Evolutionary conservation across 2,888 invertebrate genomes (phyloP).

Genomic region (Lithophane semibrunnea): DNA sequence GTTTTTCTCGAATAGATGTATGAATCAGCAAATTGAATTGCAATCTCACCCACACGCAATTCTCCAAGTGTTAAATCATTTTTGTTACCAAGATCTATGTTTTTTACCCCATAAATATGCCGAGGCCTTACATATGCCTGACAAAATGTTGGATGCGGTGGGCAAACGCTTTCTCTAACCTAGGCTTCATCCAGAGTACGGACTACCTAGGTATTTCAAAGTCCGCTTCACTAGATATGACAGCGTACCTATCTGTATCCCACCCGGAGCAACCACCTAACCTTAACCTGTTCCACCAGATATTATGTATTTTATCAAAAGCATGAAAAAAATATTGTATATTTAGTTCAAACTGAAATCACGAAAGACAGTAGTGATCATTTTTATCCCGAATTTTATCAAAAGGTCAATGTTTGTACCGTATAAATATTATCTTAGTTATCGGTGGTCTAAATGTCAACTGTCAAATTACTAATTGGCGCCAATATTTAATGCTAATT

Average conservation of each 20-base stretch:
- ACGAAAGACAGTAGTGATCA: conserved; percentile 47
- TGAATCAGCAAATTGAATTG: conserved; percentile 22
- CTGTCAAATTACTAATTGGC: conserved; percentile 51
- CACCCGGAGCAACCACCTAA: conserved; percentile 10
- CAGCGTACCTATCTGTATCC: not conserved
- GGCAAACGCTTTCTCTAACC: not conserved
- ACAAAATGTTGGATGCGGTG: not conserved
- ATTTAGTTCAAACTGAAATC: conserved; percentile 28
- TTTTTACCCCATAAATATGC: not conserved
- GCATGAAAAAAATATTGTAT: not conserved
- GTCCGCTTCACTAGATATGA: not conserved
- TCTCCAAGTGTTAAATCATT: conserved; percentile 1
- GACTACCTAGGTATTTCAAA: not conserved
- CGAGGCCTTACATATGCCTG: not conserved
- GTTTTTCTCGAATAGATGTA: conserved; percentile 11
- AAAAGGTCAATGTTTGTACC: conserved; percentile 45
- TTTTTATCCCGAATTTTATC: conserved; percentile 43
- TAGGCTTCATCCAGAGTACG: not conserved
- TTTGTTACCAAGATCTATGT: not conserved
- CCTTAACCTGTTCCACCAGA: conserved; percentile 19
- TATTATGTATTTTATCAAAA: not conserved
- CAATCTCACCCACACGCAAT: not conserved
- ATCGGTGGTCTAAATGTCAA: conserved; percentile 51
- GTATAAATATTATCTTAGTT: conserved; percentile 23
- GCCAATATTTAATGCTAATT: conserved; percentile 37